Base-by-base conservation (phyloP, 2,113 vertebrate species). In the Pica pica region DNA sequence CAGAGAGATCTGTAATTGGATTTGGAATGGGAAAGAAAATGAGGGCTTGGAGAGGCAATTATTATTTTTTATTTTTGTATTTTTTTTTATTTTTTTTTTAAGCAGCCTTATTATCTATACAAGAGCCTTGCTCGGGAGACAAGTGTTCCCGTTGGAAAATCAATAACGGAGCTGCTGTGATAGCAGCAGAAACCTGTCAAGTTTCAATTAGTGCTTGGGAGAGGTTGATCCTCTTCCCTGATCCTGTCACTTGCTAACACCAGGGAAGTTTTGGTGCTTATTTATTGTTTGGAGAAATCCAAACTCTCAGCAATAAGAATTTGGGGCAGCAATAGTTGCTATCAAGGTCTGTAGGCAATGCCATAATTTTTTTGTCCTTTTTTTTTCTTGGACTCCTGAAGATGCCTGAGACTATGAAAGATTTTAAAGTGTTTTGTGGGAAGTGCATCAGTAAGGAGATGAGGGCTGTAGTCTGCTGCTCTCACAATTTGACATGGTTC, bases 161-260 rank as follows among this genome's bases (percentile, higher is more conserved):
- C 94, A 73, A 93, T 94, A 87, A 50, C 6, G 26, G 88, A 39
- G 41, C 46, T 57, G 76, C 77, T 78, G 74, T 57, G 93, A 87
- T 74, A 91, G 82, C 76, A 91, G 94, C 73, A 83, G 74, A 33
- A 75, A 89, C 70, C 52, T 63, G 80, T 44, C n/a, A 59, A 20
- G 53, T 83, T 96, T 96, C 94, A 94, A 79, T 96, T 89, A 94
- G 83, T 39, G 63, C 39, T 87, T 81, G 44, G 70, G 60, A 75
- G 75, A 94, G 44, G 41, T 2, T 82, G 81, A 78, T 68, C 76
- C 47, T 89, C 76, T 85, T 91, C 27, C 47, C 35, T 47, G 49
- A 41, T 33, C 42, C 42, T 89, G 77, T 56, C 90, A 70, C 33
- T 61, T 84, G 49, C 11, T 52, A 76, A 50, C 50, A 44, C 11